These are phyloP conservation scores for Calypte anna DNA, from an alignment of 2,113 vertebrate species.

Conservation along the genomic window DNA sequence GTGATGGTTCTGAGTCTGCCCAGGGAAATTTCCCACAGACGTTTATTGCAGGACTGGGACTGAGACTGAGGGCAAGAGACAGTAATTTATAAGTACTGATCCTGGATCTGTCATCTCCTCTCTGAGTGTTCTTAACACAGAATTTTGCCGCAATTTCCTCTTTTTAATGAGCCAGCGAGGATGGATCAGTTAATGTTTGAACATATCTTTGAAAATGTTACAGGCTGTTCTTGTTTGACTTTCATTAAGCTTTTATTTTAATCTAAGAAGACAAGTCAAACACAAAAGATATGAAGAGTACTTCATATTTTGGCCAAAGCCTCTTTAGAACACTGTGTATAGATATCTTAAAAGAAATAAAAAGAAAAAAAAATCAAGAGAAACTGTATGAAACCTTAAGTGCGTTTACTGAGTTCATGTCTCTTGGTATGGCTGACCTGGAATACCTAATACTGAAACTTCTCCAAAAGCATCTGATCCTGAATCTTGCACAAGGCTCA, in stretches of 20 bases:
- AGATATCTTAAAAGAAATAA: neutral
- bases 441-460: neutral
- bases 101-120: conserved; percentile 52
- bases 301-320: conserved; percentile 3
- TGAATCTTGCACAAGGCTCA: neutral
- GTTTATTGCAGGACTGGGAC: conserved; percentile 42
- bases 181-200: conserved; percentile 63
- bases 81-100: conserved; percentile 52
- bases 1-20: conserved; percentile 7
- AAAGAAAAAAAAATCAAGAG: neutral
- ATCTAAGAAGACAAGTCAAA: conserved; percentile 28
- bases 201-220: conserved; percentile 56
- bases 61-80: conserved; percentile 27
- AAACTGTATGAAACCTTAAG: neutral
- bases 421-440: neutral
- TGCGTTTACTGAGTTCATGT: neutral
- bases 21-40: conserved; percentile 16
- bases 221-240: conserved; percentile 50
- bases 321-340: neutral
- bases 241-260: conserved; percentile 64
- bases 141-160: conserved; percentile 58
- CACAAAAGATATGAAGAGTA: neutral
- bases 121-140: conserved; percentile 61
- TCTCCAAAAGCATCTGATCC: neutral
- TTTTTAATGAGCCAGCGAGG: conserved; percentile 54